phyloP scores from a whole-genome alignment of 1,140 invertebrate species.

The Drosophila funebris region DNA sequence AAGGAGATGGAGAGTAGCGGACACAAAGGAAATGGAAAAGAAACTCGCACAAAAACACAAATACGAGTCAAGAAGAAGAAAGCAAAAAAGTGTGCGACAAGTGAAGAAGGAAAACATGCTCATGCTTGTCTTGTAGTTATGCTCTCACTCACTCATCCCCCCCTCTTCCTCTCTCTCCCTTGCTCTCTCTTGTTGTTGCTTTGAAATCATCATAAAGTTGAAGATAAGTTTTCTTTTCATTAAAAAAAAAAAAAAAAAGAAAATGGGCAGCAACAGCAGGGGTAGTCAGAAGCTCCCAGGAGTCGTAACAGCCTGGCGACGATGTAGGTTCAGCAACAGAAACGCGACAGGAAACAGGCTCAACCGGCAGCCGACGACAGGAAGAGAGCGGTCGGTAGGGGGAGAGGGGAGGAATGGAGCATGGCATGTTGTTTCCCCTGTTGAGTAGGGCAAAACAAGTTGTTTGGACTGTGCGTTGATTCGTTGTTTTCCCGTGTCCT shows the following conservation, averaged over 20 bases:
- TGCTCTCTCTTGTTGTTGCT: constrained; percentile 39
- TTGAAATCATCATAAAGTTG: constrained; percentile 81
- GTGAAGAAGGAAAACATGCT: constrained; percentile 73
- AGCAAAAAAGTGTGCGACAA: constrained; percentile 44
- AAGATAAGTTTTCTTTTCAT: constrained; percentile 81
- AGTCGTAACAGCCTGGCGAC: background rate
- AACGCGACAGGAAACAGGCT: constrained; percentile 70
- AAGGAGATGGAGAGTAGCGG: background rate
- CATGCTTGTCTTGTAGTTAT: constrained; percentile 19
- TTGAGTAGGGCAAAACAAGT: constrained; percentile 72
- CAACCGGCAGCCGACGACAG: constrained; percentile 59
- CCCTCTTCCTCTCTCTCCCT: constrained; percentile 19
- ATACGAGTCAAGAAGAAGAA: constrained; percentile 49
- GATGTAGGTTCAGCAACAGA: constrained; percentile 35
- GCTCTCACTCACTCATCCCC: constrained; percentile 13
- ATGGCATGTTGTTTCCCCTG: constrained; percentile 1
- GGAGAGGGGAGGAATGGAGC: background rate
- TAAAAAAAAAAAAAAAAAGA: constrained; percentile 53
- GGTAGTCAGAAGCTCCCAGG: constrained; percentile 1
- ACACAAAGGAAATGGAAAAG: constrained; percentile 80
- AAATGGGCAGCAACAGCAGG: constrained; percentile 51
- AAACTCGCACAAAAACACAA: constrained; percentile 59
- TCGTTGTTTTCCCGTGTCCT: constrained; percentile 45
- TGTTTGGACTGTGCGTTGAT: constrained; percentile 52
- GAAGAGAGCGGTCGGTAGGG: background rate